Evolutionary conservation across 2,888 invertebrate species (phyloP).

Genomic region (Eilema sororculum): DNA sequence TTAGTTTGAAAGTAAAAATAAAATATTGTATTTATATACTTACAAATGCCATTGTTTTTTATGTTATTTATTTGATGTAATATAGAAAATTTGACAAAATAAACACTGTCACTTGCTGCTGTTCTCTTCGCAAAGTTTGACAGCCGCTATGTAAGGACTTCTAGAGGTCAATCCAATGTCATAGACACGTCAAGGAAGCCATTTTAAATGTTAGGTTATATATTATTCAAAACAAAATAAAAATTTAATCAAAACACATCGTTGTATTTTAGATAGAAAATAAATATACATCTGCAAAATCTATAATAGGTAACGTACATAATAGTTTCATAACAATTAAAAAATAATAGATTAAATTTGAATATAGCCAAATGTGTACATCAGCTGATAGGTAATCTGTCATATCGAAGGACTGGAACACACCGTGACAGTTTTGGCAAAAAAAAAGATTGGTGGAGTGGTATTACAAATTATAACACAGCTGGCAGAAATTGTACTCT

Average conservation of each 20-base stretch:
- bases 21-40: constrained; percentile 49
- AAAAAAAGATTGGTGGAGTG: too few relatives aligned
- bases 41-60: constrained; percentile 65
- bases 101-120: constrained; percentile 32
- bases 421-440: background rate
- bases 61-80: background rate
- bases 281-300: background rate
- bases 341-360: background rate
- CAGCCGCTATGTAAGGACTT: constrained; percentile 68
- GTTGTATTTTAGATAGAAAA: background rate
- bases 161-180: constrained; percentile 81
- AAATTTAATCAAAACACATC: constrained; percentile 21
- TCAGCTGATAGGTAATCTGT: background rate
- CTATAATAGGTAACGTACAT: background rate
- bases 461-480: background rate
- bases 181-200: constrained; percentile 59
- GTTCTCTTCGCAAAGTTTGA: constrained; percentile 60
- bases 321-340: background rate
- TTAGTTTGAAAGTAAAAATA: constrained; percentile 7
- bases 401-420: background rate
- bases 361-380: constrained; percentile 36
- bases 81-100: constrained; percentile 1
- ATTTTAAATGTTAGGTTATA: constrained; percentile 53
- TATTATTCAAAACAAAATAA: constrained; percentile 24
- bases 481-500: too few relatives aligned